Base-by-base conservation (phyloP, 2,113 vertebrate species). In the Vulpes lagopus region DNA sequence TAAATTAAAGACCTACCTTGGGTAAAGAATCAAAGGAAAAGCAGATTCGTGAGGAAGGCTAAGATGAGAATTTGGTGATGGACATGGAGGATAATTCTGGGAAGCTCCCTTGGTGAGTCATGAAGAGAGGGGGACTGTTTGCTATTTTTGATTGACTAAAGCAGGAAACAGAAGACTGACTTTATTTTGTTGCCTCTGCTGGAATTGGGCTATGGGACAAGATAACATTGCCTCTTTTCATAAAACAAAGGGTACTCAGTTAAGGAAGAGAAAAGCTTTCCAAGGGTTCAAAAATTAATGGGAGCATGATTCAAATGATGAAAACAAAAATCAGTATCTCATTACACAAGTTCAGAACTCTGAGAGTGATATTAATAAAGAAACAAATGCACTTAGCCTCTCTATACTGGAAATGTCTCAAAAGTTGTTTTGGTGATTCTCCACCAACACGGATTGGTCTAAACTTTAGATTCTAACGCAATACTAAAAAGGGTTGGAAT, bases 231-330 rank as follows among this genome's bases (percentile, higher is more conserved):
- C 43, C 14, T 76, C 49, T 81, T 92, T 84, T 59, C 16, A 64
- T 53, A 95, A 78, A 84, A 22, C 4, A 30, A 71, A 30, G 22
- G 38, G 69, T 32, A 89, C 15, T 8, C 19, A 69, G 67, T 32
- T 16, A 30, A 81, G 30, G 23, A 38, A 87, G 49, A 93, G 30
- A 5, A 60, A 67, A 74, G 30, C 59, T 96, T 94, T 27, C 43
- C 17, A 64, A 27, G 51, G 35, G 30, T 57, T 96, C 19, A 86
- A 97, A 96, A 76, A 94, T 62, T 32, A 92, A 60, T 88, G 6
- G 11, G 60, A 95, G 76, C 95, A 87, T 19, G 4, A 97, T 51
- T 51, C 60, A 43, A 38, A n/a, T 81, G 2, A 84, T n/a, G 2
- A 80, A 55, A 95, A 93, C n/a, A 95, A 38, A 93, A 74, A 94